phyloP scores from a whole-genome alignment of 2,888 invertebrate species.

The Hemithea aestivaria region DNA sequence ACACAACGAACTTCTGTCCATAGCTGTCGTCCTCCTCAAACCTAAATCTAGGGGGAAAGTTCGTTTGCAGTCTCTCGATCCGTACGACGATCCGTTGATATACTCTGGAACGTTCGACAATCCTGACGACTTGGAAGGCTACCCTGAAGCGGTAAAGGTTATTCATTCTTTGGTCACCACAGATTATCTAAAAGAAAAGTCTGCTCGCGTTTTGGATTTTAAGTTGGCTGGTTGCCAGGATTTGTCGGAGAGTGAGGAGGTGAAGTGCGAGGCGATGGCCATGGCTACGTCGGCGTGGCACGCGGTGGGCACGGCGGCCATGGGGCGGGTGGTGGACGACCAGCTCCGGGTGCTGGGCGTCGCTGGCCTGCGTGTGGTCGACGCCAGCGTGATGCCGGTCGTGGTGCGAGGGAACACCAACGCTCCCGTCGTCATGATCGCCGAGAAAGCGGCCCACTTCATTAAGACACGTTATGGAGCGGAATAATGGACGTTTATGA shows the following conservation, averaged over 20 bases:
- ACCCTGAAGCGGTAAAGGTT: slow-evolving; percentile 41
- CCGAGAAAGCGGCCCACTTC: slow-evolving; percentile 56
- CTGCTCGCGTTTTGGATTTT: slow-evolving; percentile 45
- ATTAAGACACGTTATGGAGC: slow-evolving; percentile 41
- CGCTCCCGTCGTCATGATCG: slow-evolving; percentile 63
- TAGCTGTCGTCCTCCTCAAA: slow-evolving; percentile 56
- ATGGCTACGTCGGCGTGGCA: slow-evolving; percentile 63
- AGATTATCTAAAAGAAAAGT: slow-evolving; percentile 43
- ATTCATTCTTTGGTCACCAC: slow-evolving; percentile 46
- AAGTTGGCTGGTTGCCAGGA: slow-evolving; percentile 40
- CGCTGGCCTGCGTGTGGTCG: slow-evolving; percentile 48
- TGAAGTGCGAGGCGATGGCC: slow-evolving; percentile 60
- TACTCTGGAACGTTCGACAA: slow-evolving; percentile 53
- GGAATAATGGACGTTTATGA: slow-evolving; percentile 15
- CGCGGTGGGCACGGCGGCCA: slow-evolving; percentile 57
- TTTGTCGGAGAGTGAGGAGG: slow-evolving; percentile 44
- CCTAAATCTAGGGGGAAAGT: slow-evolving; percentile 58
- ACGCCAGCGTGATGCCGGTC: slow-evolving; percentile 61
- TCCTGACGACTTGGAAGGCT: slow-evolving; percentile 42
- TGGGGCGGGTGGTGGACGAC: slow-evolving; percentile 55
- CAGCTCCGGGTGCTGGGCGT: slow-evolving; percentile 46
- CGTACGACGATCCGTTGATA: slow-evolving; percentile 48
- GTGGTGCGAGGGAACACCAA: slow-evolving; percentile 62
- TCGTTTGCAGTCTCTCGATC: slow-evolving; percentile 39
- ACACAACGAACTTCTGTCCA: slow-evolving; percentile 43